These are phyloP conservation scores for Bubo blakistoni DNA, from an alignment of 2,113 vertebrate species.

Conservation along the genomic window DNA sequence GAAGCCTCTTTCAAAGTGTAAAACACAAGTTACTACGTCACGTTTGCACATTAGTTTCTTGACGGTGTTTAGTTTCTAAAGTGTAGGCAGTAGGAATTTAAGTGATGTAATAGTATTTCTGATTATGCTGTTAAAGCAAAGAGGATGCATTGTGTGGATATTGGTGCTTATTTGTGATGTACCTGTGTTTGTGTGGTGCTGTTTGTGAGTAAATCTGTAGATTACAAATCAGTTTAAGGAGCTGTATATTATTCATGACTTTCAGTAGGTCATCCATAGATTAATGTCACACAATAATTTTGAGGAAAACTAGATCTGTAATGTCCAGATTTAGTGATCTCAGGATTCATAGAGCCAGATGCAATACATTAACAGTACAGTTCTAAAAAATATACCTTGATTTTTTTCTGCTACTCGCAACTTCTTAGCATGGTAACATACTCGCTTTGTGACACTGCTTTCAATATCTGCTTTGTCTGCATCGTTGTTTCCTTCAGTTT, in stretches of 20 bases:
- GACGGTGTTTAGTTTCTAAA: slow-evolving; percentile 36
- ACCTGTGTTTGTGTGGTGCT: slow-evolving; percentile 11
- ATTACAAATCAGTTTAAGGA: slow-evolving; percentile 34
- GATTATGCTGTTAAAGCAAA: slow-evolving; percentile 38
- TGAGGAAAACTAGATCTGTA: background rate
- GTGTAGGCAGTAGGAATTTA: slow-evolving; percentile 28
- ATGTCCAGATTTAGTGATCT: background rate
- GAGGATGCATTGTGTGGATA: slow-evolving; percentile 20
- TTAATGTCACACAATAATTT: slow-evolving; percentile 1
- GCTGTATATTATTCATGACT: background rate
- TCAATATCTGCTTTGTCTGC: background rate
- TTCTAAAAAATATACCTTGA: background rate
- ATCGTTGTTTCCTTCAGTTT: background rate
- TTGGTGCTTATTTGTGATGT: slow-evolving; percentile 53
- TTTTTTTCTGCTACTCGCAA: background rate
- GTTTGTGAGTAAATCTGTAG: slow-evolving; percentile 43
- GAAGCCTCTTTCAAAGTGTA: slow-evolving; percentile 10
- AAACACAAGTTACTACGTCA: background rate
- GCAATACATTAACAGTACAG: background rate
- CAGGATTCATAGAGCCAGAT: background rate
- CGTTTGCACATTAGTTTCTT: slow-evolving; percentile 20
- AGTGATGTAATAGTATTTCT: slow-evolving; percentile 12
- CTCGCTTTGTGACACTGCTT: background rate
- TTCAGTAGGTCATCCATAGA: slow-evolving; percentile 4
- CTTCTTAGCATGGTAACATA: background rate